A percentile compares a stretch with the other conserved stretches of the same genome.
phyloP scores from a whole-genome alignment of 2,113 vertebrate genomes.

The Blennius ocellaris region DNA sequence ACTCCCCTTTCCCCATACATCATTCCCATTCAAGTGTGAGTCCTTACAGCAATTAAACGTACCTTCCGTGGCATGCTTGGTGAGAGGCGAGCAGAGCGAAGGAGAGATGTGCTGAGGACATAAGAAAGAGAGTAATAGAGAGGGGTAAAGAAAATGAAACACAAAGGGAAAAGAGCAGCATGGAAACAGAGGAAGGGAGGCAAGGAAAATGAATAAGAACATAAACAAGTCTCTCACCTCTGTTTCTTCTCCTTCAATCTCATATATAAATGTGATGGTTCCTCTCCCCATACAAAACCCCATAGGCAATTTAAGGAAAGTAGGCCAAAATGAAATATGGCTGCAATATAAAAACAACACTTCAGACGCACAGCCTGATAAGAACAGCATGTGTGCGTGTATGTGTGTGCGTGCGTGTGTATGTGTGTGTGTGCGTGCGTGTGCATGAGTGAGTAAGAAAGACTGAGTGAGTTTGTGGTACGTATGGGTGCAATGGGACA shows the following conservation, averaged over 20 bases:
- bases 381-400: slow-evolving; percentile 68
- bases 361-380: slow-evolving; percentile 78
- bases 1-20: slow-evolving; percentile 11
- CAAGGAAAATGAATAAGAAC: slow-evolving; percentile 70
- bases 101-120: slow-evolving; percentile 7
- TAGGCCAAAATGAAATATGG: slow-evolving; percentile 87
- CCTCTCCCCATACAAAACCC: slow-evolving; percentile 80
- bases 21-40: slow-evolving; percentile 33
- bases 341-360: slow-evolving; percentile 86
- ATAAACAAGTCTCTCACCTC: slow-evolving; percentile 73
- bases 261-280: slow-evolving; percentile 83
- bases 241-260: slow-evolving; percentile 71
- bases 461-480: slow-evolving; percentile 52
- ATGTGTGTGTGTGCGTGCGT: slow-evolving; percentile 39
- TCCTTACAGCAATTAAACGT: slow-evolving; percentile 46
- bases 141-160: slow-evolving; percentile 38
- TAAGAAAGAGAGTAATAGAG: not conserved
- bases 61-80: slow-evolving; percentile 1
- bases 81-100: slow-evolving; percentile 7
- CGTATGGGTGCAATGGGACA: slow-evolving; percentile 59
- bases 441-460: slow-evolving; percentile 31
- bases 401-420: slow-evolving; percentile 54
- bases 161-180: slow-evolving; percentile 28
- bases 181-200: slow-evolving; percentile 32
- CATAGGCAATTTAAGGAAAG: slow-evolving; percentile 84